Conservation (phyloP, 2,113 vertebrate genomes). For the Sebastes schlegelii region DNA sequence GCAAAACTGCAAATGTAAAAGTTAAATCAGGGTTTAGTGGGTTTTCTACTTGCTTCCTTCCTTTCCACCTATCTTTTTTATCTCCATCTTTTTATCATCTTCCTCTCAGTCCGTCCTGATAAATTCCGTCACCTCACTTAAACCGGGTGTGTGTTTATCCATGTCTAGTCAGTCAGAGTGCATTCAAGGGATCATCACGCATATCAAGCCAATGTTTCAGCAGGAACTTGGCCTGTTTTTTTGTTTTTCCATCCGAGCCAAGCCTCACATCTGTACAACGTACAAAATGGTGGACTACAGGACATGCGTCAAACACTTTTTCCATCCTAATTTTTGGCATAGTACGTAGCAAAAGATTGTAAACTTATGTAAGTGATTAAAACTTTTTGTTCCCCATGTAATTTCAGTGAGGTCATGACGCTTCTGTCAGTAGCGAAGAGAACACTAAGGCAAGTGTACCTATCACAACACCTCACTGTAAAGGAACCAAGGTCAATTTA, state of each 20-base stretch:
- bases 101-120: background rate
- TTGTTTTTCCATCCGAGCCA: background rate
- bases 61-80: background rate
- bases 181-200: slow-evolving; percentile 1
- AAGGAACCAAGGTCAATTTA: slow-evolving; percentile 9
- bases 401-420: background rate
- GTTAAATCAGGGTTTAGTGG: background rate
- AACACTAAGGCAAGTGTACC: background rate
- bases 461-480: slow-evolving; percentile 8
- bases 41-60: background rate
- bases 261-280: background rate
- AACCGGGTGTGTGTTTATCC: background rate
- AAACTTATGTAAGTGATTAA: background rate
- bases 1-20: background rate
- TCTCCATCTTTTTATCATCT: background rate
- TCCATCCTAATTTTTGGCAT: background rate
- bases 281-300: background rate
- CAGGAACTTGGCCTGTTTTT: background rate
- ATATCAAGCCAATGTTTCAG: background rate
- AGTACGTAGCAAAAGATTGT: background rate
- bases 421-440: background rate
- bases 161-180: background rate
- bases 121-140: background rate
- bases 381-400: background rate
- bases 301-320: background rate